phyloP scores from a whole-genome alignment of 1,140 invertebrate species.

The Solenopsis invicta region DNA sequence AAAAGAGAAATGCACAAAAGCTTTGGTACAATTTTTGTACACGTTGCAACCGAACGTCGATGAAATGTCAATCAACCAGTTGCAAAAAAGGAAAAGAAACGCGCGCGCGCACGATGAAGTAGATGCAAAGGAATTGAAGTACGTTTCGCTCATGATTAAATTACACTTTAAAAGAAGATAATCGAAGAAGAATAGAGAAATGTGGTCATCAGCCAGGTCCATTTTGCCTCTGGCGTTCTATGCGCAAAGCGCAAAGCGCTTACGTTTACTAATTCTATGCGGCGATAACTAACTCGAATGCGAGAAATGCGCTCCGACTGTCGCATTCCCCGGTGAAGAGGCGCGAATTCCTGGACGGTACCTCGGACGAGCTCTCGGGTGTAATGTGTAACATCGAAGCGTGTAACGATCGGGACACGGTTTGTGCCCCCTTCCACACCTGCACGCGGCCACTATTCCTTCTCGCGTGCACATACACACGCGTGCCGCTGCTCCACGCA shows the following conservation, averaged over 20 bases:
- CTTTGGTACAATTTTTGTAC: not conserved
- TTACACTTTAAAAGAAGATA: not conserved
- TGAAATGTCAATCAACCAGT: not conserved
- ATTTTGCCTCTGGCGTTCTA: not conserved
- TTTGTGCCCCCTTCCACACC: constrained; percentile 75
- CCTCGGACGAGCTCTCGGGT: not conserved
- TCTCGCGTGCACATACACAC: constrained; percentile 64
- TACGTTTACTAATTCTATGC: not conserved
- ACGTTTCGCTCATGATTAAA: not conserved
- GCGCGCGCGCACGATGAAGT: not conserved
- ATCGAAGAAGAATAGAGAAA: not conserved
- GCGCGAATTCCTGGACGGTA: constrained; percentile 37
- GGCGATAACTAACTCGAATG: not conserved
- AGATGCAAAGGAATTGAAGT: not conserved
- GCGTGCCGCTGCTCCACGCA: constrained; percentile 51
- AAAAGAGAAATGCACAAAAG: not conserved
- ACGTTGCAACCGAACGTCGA: not conserved
- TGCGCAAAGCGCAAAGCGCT: not conserved
- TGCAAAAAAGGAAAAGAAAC: not conserved
- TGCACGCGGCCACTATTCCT: constrained; percentile 70
- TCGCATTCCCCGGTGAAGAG: constrained; percentile 1
- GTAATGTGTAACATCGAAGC: constrained; percentile 74
- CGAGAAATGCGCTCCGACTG: not conserved
- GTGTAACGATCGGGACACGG: constrained; percentile 74
- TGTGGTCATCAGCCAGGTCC: not conserved